Evolutionary conservation across 2,797 vertebrate species (phyloP).

Genomic region (Picus viridis): DNA sequence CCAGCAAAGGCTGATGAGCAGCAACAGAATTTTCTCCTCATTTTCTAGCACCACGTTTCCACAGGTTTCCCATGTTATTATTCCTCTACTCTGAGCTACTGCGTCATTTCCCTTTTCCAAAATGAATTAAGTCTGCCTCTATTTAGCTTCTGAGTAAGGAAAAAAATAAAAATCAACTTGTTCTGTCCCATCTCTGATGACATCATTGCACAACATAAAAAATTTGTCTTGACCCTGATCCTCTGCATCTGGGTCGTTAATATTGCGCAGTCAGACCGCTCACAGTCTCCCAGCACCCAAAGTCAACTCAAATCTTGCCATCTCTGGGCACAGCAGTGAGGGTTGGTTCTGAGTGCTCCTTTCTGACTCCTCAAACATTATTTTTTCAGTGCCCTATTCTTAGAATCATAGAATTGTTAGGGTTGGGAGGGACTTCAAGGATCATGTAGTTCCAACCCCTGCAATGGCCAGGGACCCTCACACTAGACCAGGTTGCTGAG

Average conservation of each 20-base stretch:
- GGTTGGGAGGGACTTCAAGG: too few species aligned
- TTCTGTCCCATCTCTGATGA: not conserved
- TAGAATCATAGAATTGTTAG: too few species aligned
- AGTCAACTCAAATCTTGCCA: not conserved
- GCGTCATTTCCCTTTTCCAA: not conserved
- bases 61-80: not conserved
- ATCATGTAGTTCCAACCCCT: too few species aligned
- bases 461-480: too few species aligned
- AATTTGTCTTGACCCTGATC: not conserved
- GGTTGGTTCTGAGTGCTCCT: not conserved
- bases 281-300: not conserved
- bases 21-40: not conserved
- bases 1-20: not conserved
- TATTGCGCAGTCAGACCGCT: not conserved
- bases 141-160: not conserved
- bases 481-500: too few species aligned
- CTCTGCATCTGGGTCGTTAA: conserved; percentile 1
- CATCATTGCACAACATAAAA: not conserved
- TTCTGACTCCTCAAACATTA: not conserved
- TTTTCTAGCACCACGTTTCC: not conserved
- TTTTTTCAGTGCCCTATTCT: not conserved
- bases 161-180: not conserved
- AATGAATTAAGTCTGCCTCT: not conserved
- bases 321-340: not conserved
- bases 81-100: not conserved